Evolutionary conservation across 2,113 vertebrate genomes (phyloP).

Genomic region (Leptobrachium leishanense): DNA sequence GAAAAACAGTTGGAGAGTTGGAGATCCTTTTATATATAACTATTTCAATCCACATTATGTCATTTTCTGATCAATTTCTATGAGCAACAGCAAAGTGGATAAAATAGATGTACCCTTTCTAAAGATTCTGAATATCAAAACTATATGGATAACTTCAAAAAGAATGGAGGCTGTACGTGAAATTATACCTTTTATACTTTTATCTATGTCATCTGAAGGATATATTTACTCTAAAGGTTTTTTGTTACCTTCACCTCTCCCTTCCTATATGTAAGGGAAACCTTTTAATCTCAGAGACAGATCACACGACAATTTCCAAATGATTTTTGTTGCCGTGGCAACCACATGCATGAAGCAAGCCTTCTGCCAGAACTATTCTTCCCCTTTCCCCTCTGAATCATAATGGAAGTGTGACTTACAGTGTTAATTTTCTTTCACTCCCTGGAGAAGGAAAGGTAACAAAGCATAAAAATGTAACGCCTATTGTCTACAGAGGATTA

Average conservation of each 20-base stretch:
- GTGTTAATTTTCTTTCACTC: conserved; percentile 1
- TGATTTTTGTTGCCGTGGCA: background rate
- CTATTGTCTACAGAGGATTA: background rate
- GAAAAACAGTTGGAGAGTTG: too few species aligned
- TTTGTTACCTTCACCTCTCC: background rate
- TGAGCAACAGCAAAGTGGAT: too few species aligned
- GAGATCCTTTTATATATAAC: too few species aligned
- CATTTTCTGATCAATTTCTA: too few species aligned
- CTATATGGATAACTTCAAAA: too few species aligned
- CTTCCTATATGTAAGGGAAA: background rate
- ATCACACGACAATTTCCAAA: background rate
- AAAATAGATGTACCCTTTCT: too few species aligned
- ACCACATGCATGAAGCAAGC: background rate
- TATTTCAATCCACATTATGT: too few species aligned
- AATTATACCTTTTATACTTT: too few species aligned
- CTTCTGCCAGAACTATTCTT: background rate
- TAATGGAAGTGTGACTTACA: conserved; percentile 31
- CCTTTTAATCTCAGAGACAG: background rate
- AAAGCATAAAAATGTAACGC: conserved; percentile 8
- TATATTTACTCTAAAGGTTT: background rate
- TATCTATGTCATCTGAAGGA: too few species aligned
- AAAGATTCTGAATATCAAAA: too few species aligned
- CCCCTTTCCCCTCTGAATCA: conserved; percentile 13
- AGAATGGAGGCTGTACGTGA: too few species aligned
- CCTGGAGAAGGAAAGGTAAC: background rate